Evolutionary conservation across 2,888 invertebrate species (phyloP).

Genomic region (Physocephala rufipes): DNA sequence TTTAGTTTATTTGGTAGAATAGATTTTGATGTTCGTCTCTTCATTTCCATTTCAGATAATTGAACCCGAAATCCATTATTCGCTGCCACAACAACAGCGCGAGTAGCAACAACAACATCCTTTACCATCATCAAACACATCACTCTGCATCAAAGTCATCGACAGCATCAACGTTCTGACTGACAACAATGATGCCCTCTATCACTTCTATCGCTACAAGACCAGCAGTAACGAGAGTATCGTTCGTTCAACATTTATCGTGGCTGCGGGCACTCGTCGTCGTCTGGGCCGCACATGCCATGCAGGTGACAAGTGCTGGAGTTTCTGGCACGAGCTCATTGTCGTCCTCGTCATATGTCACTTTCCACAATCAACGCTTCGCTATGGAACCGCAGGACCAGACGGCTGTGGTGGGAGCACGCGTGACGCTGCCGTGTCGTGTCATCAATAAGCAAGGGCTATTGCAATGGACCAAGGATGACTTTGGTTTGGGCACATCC

Average conservation of each 20-base stretch:
- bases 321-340: slow-evolving; percentile 15
- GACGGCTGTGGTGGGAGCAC: slow-evolving; percentile 87
- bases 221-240: background rate
- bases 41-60: slow-evolving; percentile 29
- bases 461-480: slow-evolving; percentile 97
- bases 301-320: slow-evolving; percentile 21
- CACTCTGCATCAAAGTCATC: background rate
- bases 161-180: slow-evolving; percentile 12
- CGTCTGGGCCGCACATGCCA: slow-evolving; percentile 26
- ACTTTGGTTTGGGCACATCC: slow-evolving; percentile 92
- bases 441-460: slow-evolving; percentile 89
- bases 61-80: slow-evolving; percentile 13
- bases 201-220: background rate
- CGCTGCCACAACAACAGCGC: slow-evolving; percentile 8
- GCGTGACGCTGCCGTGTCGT: slow-evolving; percentile 88
- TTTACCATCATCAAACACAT: background rate
- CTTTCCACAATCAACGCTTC: slow-evolving; percentile 76
- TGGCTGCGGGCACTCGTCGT: slow-evolving; percentile 25
- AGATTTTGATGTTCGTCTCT: background rate
- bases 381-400: slow-evolving; percentile 92
- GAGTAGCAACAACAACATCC: background rate
- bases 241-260: slow-evolving; percentile 6
- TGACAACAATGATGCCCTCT: slow-evolving; percentile 1
- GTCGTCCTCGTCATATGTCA: slow-evolving; percentile 53
- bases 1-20: no score